Evolutionary conservation across 2,888 invertebrate genomes (phyloP), one percentile per base, ranked within the genome.

Genomic region (Eupithecia pulchellata): DNA sequence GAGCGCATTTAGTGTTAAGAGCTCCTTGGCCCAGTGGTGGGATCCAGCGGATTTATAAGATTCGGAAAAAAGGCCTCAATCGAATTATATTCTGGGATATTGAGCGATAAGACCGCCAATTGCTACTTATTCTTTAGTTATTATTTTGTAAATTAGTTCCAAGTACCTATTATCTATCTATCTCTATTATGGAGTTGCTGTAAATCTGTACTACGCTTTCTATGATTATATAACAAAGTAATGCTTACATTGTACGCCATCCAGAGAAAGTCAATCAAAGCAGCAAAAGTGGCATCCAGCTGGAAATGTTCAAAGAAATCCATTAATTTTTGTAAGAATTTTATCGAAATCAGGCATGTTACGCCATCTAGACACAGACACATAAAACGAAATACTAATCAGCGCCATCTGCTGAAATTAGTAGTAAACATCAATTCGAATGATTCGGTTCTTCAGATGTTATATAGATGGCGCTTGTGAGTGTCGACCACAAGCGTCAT

Each of bases 191-290:
- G 39, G 6, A 42, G 6, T 17, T n/a, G 6, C 5, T n/a, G 17
- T 42, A 42, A 20, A 17, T n/a, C n/a, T 42, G 17, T n/a, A 42
- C 55, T 5, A 27, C 17, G 29, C 17, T 29, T 4, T 57, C 17
- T 17, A 65, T 8, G n/a, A 39, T 9, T 57, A 14, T 62, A 13
- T 39, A 34, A 13, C 25, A 62, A 58, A 39, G 9, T 52, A 95
- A 20, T 9, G 9, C 96, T 96, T 94, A 98, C 98, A 93, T 98
- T 97, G 84, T 98, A 98, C 0, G 96, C 92, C 96, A 97, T 97
- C 97, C 97, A 98, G 1, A 96, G 88, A 95, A 97, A 98, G 82
- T 96, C 95, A 5, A 97, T 86, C 0, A 98, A 89, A 0, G 97
- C 96, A 32, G 97, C 96, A 78, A 97, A 96, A 2, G 98, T 97